Evolutionary conservation across 1,140 invertebrate species (phyloP), one percentile per base, ranked within the genome.

Genomic region (Chironomus striatipennis): DNA sequence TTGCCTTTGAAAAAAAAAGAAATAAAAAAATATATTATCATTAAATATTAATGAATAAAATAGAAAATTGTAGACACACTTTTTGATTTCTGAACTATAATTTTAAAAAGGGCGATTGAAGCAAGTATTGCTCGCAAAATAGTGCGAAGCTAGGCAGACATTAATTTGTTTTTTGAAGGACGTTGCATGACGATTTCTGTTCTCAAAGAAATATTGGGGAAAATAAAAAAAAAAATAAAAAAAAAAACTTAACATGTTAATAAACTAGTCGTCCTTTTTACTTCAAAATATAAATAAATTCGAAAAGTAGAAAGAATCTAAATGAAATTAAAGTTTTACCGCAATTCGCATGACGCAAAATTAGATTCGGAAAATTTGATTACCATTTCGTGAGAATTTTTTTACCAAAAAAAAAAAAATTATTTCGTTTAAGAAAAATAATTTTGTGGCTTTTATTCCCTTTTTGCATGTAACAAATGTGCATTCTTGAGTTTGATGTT

Each of bases 361-460:
- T 70, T 70, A 70, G 65, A 70, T 70, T 70, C 17, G 65, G 20
- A 70, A 70, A 70, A 70, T 70, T 70, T 70, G 65, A 70, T 70
- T 70, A 70, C n/a, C 65, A 70, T 70, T 70, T 70, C 65, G 47
- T 57, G 47, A 57, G 47, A 57, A 57, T 57, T 57, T 57, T 57
- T 57, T 57, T 15, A 15, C 47, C n/a, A 57, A 12, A n/a, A 15
- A 12, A 12, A 57, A 12, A n/a, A 15, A 12, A 12, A 5, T n/a
- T 57, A 10, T n/a, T 57, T 12, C 47, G 4, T 12, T 57, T 57
- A 47, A 47, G 47, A 57, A 12, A 57, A 4, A 10, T 57, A 57
- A 57, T 57, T 57, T 57, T 57, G 47, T 57, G 47, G 47, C 9
- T 57, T 57, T 57, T 57, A 57, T 57, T 57, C 47, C 47, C 12